Conservation (phyloP, 2,888 invertebrate species). For the Philonicus albiceps region DNA sequence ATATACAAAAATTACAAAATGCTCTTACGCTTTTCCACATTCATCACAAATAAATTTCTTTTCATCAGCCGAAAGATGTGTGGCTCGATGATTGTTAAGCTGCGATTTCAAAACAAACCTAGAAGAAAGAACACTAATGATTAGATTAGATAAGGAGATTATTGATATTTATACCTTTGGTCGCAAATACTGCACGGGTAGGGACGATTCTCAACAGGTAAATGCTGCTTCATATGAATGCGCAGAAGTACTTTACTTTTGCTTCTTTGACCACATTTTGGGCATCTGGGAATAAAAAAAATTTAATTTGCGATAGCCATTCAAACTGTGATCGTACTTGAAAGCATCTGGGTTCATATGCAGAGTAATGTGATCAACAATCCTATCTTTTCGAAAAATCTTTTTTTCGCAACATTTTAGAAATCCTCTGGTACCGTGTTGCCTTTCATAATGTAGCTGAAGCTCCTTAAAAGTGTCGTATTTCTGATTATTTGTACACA, state of each 20-base stretch:
- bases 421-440: slow-evolving; percentile 46
- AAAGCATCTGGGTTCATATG: slow-evolving; percentile 49
- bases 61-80: slow-evolving; percentile 47
- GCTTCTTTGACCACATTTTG: slow-evolving; percentile 45
- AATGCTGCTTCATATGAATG: slow-evolving; percentile 49
- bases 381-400: slow-evolving; percentile 48
- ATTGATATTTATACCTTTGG: slow-evolving; percentile 38
- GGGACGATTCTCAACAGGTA: slow-evolving; percentile 47
- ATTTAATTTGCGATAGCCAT: not conserved
- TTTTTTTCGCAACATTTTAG: slow-evolving; percentile 48
- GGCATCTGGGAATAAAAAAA: slow-evolving; percentile 40
- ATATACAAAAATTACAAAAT: not conserved
- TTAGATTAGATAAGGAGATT: not conserved
- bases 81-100: slow-evolving; percentile 48
- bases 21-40: slow-evolving; percentile 49
- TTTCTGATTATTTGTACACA: slow-evolving; percentile 32
- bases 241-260: slow-evolving; percentile 47
- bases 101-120: slow-evolving; percentile 49
- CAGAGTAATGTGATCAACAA: slow-evolving; percentile 47
- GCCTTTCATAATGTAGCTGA: slow-evolving; percentile 46
- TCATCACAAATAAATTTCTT: slow-evolving; percentile 49
- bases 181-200: slow-evolving; percentile 47
- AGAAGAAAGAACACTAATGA: not conserved
- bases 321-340: slow-evolving; percentile 25
- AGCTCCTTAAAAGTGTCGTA: slow-evolving; percentile 48